Evolutionary conservation across 2,888 invertebrate genomes (phyloP).

Genomic region (Xylophagus ater): DNA sequence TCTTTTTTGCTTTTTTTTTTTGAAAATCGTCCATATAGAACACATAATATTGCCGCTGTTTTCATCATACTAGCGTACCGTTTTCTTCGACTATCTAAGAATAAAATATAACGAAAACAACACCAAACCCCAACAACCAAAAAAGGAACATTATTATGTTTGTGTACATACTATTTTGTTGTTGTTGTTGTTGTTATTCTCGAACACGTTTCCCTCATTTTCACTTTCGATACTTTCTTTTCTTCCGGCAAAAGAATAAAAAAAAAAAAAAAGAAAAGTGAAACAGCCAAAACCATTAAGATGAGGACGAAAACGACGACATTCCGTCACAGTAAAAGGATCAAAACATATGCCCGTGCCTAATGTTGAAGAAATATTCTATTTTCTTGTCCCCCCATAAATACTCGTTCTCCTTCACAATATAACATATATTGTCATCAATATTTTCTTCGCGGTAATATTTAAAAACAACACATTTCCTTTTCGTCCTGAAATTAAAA

Average conservation of each 20-base stretch:
- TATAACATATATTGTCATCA: too few relatives aligned
- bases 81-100: too few relatives aligned
- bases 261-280: conserved; percentile 10
- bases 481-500: too few relatives aligned
- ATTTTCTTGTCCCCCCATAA: not conserved
- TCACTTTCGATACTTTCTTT: conserved; percentile 14
- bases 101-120: too few relatives aligned
- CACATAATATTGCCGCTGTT: too few relatives aligned
- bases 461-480: not conserved
- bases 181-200: not conserved
- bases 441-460: too few relatives aligned
- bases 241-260: conserved; percentile 2
- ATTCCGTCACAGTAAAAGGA: conserved; percentile 8
- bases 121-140: too few relatives aligned
- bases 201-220: conserved; percentile 12
- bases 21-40: too few relatives aligned
- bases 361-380: not conserved
- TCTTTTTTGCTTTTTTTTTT: too few relatives aligned
- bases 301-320: conserved; percentile 5
- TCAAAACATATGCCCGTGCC: conserved; percentile 8
- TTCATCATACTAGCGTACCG: too few relatives aligned
- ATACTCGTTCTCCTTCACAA: too few relatives aligned
- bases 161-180: not conserved
- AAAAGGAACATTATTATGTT: too few relatives aligned
- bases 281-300: conserved; percentile 10